phyloP scores from a whole-genome alignment of 2,113 vertebrate species.

The Onychorhynchus coronatus region DNA sequence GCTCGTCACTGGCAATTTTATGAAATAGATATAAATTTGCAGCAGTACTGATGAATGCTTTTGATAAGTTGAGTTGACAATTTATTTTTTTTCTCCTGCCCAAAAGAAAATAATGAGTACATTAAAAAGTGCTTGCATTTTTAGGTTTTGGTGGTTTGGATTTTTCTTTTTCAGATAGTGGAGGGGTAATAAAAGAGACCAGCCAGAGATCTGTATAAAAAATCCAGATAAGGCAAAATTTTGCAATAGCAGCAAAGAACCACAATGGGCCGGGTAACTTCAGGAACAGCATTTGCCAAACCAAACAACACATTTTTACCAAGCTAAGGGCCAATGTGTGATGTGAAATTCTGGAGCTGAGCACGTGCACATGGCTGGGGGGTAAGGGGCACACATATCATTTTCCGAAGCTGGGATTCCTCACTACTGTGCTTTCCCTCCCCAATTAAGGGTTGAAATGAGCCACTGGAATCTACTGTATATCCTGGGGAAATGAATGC shows the following conservation, averaged over 20 bases:
- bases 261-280: not conserved
- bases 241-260: not conserved
- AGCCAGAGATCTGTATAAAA: not conserved
- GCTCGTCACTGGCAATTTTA: constrained; percentile 4
- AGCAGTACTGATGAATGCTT: not conserved
- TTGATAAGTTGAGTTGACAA: not conserved
- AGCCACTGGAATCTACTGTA: constrained; percentile 49
- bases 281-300: not conserved
- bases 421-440: constrained; percentile 27
- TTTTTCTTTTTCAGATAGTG: not conserved
- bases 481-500: constrained; percentile 60
- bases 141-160: not conserved
- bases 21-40: not conserved
- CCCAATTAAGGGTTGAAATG: constrained; percentile 37
- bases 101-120: not conserved
- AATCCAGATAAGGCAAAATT: not conserved
- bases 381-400: not conserved
- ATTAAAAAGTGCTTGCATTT: not conserved
- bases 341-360: not conserved
- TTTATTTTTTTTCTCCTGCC: not conserved
- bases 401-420: constrained; percentile 35
- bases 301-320: not conserved
- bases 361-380: not conserved
- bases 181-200: not conserved
- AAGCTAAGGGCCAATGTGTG: not conserved